A percentile compares a stretch with the other conserved stretches of the same genome.
Conservation (phyloP, 2,888 invertebrate genomes). For the Drosophila picticornis region DNA sequence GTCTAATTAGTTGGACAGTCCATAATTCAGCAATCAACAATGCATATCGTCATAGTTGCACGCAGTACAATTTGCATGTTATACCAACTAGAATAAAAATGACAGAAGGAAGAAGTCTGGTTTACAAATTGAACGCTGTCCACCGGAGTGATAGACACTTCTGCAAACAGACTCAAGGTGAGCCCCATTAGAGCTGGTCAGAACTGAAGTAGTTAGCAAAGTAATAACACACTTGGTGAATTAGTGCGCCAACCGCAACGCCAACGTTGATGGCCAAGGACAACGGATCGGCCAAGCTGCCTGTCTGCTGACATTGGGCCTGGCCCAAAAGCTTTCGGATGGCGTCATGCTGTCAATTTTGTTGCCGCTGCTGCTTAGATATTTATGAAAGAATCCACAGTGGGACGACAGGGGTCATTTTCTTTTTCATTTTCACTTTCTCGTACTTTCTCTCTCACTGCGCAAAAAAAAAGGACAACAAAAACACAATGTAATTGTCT, state of each 20-base stretch:
- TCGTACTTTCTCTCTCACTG: constrained; percentile 28
- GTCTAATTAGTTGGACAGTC: constrained; percentile 23
- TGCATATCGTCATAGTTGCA: constrained; percentile 46
- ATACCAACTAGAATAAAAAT: not conserved
- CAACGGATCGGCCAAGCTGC: constrained; percentile 13
- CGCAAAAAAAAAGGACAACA: constrained; percentile 28
- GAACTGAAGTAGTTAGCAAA: constrained; percentile 31
- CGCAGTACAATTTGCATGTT: constrained; percentile 53
- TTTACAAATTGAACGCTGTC: constrained; percentile 6
- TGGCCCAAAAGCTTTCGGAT: constrained; percentile 41
- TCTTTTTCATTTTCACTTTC: constrained; percentile 29
- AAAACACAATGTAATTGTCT: constrained; percentile 16
- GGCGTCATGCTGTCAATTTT: constrained; percentile 55
- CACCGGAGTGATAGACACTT: constrained; percentile 25
- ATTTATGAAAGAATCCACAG: constrained; percentile 67
- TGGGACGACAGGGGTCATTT: constrained; percentile 14
- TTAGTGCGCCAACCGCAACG: constrained; percentile 32
- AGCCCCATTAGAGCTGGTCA: constrained; percentile 37
- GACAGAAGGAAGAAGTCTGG: not conserved
- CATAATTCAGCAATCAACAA: constrained; percentile 52
- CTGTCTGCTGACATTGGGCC: constrained; percentile 29
- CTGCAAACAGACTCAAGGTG: constrained; percentile 39
- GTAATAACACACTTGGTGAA: constrained; percentile 65
- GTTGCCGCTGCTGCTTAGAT: constrained; percentile 50
- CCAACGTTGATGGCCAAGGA: constrained; percentile 12